Conservation (phyloP, 1,140 invertebrate genomes). For the Cydia amplana region DNA sequence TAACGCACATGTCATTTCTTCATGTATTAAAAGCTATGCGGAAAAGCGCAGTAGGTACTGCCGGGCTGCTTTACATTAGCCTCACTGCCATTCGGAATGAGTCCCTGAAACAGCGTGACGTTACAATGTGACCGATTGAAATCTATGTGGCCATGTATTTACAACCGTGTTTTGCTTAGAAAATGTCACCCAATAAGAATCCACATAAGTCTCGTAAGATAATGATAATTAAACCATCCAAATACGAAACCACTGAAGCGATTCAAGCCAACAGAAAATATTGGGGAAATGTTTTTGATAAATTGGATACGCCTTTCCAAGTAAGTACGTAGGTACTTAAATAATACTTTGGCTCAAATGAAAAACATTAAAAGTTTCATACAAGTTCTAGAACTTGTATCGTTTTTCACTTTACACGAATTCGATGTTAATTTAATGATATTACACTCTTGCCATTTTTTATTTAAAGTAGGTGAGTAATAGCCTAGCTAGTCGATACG, state of each 20-base stretch:
- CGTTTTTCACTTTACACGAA: no score
- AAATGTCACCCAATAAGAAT: slow-evolving; percentile 30
- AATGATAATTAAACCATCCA: slow-evolving; percentile 53
- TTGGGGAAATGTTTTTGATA: slow-evolving; percentile 58
- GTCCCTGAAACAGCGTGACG: slow-evolving; percentile 16
- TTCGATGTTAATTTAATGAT: no score
- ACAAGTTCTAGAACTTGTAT: no score
- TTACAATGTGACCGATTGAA: slow-evolving; percentile 2
- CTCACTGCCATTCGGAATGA: slow-evolving; percentile 2
- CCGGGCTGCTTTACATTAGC: slow-evolving; percentile 26
- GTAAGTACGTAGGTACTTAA: slow-evolving; percentile 23
- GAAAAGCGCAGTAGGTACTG: background rate
- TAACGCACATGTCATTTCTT: background rate
- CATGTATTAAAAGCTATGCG: background rate
- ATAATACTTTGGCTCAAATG: background rate
- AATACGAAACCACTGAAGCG: slow-evolving; percentile 56
- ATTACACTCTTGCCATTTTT: no score
- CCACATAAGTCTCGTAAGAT: slow-evolving; percentile 55
- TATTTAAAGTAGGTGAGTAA: no score
- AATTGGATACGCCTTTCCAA: slow-evolving; percentile 44
- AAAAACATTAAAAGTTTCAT: no score
- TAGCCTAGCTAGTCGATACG: no score
- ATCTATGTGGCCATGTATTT: slow-evolving; percentile 19
- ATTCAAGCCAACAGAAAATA: slow-evolving; percentile 61
- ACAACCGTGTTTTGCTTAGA: background rate